Conservation (phyloP, 2,888 invertebrate genomes). For the Sylvicola fuscatus region DNA sequence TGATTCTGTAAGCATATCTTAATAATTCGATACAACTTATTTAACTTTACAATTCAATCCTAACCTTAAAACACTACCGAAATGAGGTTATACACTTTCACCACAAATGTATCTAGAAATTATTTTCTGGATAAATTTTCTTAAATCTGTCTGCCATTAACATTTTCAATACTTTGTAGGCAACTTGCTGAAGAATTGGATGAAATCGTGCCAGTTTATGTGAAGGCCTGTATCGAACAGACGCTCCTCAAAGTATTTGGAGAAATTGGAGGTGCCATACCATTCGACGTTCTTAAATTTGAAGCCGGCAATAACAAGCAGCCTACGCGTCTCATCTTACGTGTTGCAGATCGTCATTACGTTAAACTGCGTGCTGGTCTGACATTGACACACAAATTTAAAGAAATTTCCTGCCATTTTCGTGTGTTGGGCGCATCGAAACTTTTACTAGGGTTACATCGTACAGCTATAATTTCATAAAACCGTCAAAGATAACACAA, state of each 20-base stretch:
- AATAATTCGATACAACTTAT: slow-evolving; percentile 1
- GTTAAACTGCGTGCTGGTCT: slow-evolving; percentile 35
- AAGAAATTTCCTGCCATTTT: slow-evolving; percentile 31
- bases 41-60: slow-evolving; percentile 1
- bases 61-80: not conserved
- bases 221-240: slow-evolving; percentile 34
- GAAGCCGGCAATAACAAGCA: slow-evolving; percentile 15
- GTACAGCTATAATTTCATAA: too few relatives aligned
- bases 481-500: slow-evolving; percentile 9
- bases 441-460: slow-evolving; percentile 14
- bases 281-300: slow-evolving; percentile 36
- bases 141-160: too few relatives aligned
- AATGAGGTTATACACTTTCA: too few relatives aligned
- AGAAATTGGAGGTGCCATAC: slow-evolving; percentile 30
- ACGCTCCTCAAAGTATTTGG: slow-evolving; percentile 34
- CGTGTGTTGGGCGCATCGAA: slow-evolving; percentile 30
- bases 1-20: slow-evolving; percentile 30
- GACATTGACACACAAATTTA: slow-evolving; percentile 28
- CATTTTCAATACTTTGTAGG: slow-evolving; percentile 16
- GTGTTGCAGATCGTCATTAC: slow-evolving; percentile 30
- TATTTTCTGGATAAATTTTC: slow-evolving; percentile 1
- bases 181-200: slow-evolving; percentile 23
- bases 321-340: slow-evolving; percentile 30
- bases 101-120: too few relatives aligned
- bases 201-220: slow-evolving; percentile 27